A percentile compares a stretch with the other conserved stretches of the same genome.
Conservation (phyloP, 2,113 vertebrate genomes). For the Paracanthobrama guichenoti region DNA sequence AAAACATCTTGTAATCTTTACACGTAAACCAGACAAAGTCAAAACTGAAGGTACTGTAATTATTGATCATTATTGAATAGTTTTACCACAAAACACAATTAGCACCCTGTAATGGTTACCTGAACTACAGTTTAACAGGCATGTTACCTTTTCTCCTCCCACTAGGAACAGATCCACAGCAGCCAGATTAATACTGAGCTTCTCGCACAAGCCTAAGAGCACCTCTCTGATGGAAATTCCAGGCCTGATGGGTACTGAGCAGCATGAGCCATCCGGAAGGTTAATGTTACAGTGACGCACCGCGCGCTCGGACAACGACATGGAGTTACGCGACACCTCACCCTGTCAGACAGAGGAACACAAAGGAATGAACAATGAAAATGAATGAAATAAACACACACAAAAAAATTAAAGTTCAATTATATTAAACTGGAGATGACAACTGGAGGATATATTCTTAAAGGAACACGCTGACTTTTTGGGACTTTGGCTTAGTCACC, state of each 20-base stretch:
- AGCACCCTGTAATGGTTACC: no score
- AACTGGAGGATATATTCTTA: background rate
- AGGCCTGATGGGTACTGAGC: conserved; percentile 79
- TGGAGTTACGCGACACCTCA: conserved; percentile 76
- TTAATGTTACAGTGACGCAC: conserved; percentile 87
- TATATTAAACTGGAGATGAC: background rate
- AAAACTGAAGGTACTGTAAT: background rate
- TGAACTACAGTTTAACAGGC: background rate
- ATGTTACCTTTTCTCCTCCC: conserved; percentile 92
- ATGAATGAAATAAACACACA: background rate
- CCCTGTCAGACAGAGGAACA: conserved; percentile 66
- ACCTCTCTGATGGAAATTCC: conserved; percentile 92
- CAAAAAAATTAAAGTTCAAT: background rate
- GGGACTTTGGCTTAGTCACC: no score
- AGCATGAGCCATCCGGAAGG: conserved; percentile 88
- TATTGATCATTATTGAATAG: background rate
- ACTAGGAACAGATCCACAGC: conserved; percentile 94
- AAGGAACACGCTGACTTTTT: no score
- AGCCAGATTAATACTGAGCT: conserved; percentile 90
- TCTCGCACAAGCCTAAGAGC: conserved; percentile 88
- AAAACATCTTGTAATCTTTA: background rate
- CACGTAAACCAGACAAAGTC: background rate
- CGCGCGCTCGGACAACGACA: conserved; percentile 75
- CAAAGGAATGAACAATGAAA: conserved; percentile 11
- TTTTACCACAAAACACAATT: background rate